Evolutionary conservation across 2,888 invertebrate species (phyloP), one percentile per base, ranked within the genome.

Genomic region (Heliconius cydno): DNA sequence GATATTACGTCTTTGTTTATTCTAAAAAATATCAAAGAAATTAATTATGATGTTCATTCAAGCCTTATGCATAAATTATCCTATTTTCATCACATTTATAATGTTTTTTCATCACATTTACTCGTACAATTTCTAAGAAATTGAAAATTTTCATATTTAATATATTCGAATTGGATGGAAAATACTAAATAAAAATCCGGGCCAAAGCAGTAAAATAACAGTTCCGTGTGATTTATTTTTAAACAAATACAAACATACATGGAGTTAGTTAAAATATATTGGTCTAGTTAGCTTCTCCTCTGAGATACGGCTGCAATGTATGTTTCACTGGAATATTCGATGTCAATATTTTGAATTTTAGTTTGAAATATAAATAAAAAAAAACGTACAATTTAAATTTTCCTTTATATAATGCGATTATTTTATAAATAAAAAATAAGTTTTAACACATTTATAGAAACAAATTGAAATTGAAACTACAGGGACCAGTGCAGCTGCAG

Each of bases 241-340:
- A 38, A 46, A 41, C 41, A 41, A 38, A 70, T 15, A 25, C 25
- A 46, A 41, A 25, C 25, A 46, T 46, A 70, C 15, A 25, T 25
- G 25, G 41, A 15, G 70, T 41, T 70, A 70, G 70, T 70, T 70
- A 70, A 46, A 70, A 70, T 46, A 70, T 70, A 25, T 70, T 46
- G 41, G 70, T 70, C 46, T 41, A 13, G 70, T 70, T 68, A 25
- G 68, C 25, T 4, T 70, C n/a, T 25, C 41, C 68, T 70, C 70
- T 46, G 70, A 41, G 25, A 70, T 70, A 70, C 3, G 13, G 6
- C 41, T 41, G 41, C 38, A 68, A 25, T 68, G n/a, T 67, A 67
- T n/a, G 3, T 60, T 68, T 12, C 12, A 12, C 12, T 68, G 34
- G 67, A 68, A 38, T 68, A 38, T 68, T 68, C 6, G 38, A 68